Evolutionary conservation across 2,113 vertebrate species (phyloP).

Genomic region (Psephotus haematonotus): DNA sequence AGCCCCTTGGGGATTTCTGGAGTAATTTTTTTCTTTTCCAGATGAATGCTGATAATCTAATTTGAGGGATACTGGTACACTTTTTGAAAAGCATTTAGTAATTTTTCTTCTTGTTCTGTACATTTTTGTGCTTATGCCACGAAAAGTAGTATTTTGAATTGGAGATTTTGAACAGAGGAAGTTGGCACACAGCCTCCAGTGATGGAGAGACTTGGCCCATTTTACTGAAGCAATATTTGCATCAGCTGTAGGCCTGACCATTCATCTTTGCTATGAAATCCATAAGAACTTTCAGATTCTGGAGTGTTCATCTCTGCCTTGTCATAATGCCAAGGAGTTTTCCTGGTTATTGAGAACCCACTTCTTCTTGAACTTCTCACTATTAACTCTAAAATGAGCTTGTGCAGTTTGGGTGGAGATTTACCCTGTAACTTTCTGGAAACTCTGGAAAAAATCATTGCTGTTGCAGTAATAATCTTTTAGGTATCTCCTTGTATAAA

Average conservation of each 20-base stretch:
- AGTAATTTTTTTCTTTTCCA: background rate
- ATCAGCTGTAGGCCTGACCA: background rate
- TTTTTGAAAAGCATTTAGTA: background rate
- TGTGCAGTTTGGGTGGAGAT: background rate
- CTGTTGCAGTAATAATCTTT: background rate
- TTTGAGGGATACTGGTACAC: background rate
- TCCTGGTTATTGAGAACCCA: background rate
- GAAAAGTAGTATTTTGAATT: background rate
- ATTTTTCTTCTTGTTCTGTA: background rate
- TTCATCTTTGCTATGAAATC: background rate
- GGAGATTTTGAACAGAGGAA: background rate
- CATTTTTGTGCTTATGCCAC: background rate
- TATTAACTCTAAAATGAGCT: background rate
- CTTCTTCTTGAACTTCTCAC: background rate
- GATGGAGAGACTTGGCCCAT: background rate
- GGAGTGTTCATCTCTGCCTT: background rate
- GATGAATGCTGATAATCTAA: background rate
- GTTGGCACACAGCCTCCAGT: background rate
- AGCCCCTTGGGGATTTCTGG: background rate
- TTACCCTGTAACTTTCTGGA: background rate
- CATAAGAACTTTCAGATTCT: background rate
- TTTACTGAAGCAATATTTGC: background rate
- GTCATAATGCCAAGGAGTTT: background rate
- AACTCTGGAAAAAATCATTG: background rate
- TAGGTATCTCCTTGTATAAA: background rate